These are phyloP conservation scores for Rhaphigaster nebulosa DNA, from an alignment of 2,888 invertebrate species.

Conservation along the genomic window DNA sequence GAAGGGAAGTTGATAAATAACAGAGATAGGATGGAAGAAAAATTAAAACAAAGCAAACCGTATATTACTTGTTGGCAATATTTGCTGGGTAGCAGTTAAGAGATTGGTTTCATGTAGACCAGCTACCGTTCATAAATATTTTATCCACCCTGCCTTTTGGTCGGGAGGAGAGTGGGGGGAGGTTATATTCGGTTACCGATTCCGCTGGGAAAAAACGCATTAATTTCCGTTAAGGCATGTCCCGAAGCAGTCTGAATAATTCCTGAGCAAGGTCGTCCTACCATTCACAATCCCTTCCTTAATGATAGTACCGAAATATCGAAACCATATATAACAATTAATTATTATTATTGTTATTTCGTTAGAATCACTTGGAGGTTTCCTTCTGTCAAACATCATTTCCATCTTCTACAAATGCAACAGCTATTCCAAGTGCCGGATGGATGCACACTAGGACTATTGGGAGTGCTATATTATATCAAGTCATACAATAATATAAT, in stretches of 20 bases:
- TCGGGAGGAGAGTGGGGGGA: neutral
- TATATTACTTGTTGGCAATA: slow-evolving; percentile 39
- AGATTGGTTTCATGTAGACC: slow-evolving; percentile 35
- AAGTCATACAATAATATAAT: no score
- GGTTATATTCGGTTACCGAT: slow-evolving; percentile 22
- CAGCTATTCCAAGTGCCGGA: no score
- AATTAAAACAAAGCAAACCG: slow-evolving; percentile 41
- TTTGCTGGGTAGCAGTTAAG: slow-evolving; percentile 35
- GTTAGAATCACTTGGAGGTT: no score
- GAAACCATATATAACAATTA: neutral
- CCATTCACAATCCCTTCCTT: neutral
- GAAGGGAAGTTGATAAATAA: slow-evolving; percentile 33
- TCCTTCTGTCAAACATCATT: no score
- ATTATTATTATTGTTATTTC: no score
- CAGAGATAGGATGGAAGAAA: slow-evolving; percentile 39
- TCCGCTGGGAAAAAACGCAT: slow-evolving; percentile 3
- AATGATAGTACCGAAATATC: neutral
- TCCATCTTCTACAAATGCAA: no score
- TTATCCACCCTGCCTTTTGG: neutral
- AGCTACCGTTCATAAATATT: slow-evolving; percentile 31
- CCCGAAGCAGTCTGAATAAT: neutral
- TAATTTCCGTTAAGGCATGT: slow-evolving; percentile 15
- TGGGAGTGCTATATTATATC: no score
- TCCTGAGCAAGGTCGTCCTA: neutral
- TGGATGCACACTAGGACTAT: no score